Conservation (phyloP, 2,113 vertebrate species). For the Lophius piscatorius region DNA sequence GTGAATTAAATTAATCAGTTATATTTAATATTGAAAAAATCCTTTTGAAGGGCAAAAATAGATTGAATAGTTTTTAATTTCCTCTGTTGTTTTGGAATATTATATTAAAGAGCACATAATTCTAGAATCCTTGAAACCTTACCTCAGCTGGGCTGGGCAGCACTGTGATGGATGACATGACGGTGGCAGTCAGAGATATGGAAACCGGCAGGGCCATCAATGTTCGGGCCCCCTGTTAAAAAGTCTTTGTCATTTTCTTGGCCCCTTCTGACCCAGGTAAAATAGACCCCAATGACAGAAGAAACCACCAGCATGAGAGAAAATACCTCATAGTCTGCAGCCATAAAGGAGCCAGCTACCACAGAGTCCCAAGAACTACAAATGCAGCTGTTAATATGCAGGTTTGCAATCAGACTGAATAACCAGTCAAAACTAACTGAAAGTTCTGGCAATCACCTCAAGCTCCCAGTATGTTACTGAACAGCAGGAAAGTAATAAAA, state of each 20-base stretch:
- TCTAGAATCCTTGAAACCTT: neutral
- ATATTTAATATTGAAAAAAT: no score
- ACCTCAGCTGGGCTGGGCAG: conserved; percentile 85
- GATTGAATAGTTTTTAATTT: no score
- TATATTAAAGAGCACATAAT: no score
- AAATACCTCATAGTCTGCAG: conserved; percentile 91
- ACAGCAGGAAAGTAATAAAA: no score
- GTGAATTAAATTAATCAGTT: no score
- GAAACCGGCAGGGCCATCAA: conserved; percentile 86
- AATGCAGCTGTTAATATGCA: no score
- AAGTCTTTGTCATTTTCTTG: conserved; percentile 82
- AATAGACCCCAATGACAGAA: conserved; percentile 84
- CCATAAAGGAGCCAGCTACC: conserved; percentile 64
- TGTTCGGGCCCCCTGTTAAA: conserved; percentile 82
- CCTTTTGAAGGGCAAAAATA: no score
- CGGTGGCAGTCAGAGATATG: conserved; percentile 87
- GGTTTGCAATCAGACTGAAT: no score
- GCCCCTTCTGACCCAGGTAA: conserved; percentile 74
- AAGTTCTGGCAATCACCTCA: no score
- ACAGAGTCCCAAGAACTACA: conserved; percentile 39
- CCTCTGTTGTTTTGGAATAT: no score
- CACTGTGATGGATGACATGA: conserved; percentile 90
- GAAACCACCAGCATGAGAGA: conserved; percentile 86
- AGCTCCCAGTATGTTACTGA: no score
- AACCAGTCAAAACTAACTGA: no score